These are phyloP conservation scores for Prostheceraeus crozeri DNA, from an alignment of 2,888 invertebrate genomes.

Conservation along the genomic window DNA sequence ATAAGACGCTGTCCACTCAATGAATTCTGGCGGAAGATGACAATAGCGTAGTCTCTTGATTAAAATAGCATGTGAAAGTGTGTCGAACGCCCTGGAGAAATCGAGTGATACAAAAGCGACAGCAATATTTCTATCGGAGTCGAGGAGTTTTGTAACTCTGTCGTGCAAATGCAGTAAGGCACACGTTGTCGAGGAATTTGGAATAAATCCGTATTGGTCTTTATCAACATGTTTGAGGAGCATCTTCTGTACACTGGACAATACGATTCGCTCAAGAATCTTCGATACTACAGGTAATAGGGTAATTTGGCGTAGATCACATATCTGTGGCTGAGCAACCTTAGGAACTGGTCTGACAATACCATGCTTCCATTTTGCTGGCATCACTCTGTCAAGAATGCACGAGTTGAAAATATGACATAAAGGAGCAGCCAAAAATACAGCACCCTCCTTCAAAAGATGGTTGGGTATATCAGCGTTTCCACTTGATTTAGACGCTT, in stretches of 20 bases:
- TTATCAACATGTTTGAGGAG: constrained; percentile 15
- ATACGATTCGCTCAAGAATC: constrained; percentile 10
- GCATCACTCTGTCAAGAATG: constrained; percentile 7
- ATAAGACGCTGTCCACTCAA: neutral
- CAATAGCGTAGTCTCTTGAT: neutral
- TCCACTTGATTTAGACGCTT: constrained; percentile 16
- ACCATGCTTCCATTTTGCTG: constrained; percentile 12
- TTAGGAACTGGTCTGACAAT: constrained; percentile 17
- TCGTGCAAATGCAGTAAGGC: constrained; percentile 11
- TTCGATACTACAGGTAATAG: constrained; percentile 8
- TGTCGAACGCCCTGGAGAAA: constrained; percentile 15
- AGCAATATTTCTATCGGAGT: neutral
- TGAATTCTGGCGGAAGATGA: constrained; percentile 1
- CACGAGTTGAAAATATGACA: constrained; percentile 21
- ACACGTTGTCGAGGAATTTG: constrained; percentile 13
- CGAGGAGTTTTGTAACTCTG: neutral
- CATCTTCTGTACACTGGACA: constrained; percentile 4
- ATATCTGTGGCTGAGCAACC: neutral
- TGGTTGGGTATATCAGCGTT: constrained; percentile 6
- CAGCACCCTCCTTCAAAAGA: constrained; percentile 20
- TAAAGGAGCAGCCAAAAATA: constrained; percentile 2
- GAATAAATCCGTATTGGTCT: constrained; percentile 16
- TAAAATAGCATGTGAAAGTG: neutral
- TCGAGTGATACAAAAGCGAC: constrained; percentile 8
- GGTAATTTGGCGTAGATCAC: constrained; percentile 3